Evolutionary conservation across 92 coral and sea anemone species (phyloP), one percentile per base, ranked within the genome.

Genomic region (Epizoanthus ramosus): DNA sequence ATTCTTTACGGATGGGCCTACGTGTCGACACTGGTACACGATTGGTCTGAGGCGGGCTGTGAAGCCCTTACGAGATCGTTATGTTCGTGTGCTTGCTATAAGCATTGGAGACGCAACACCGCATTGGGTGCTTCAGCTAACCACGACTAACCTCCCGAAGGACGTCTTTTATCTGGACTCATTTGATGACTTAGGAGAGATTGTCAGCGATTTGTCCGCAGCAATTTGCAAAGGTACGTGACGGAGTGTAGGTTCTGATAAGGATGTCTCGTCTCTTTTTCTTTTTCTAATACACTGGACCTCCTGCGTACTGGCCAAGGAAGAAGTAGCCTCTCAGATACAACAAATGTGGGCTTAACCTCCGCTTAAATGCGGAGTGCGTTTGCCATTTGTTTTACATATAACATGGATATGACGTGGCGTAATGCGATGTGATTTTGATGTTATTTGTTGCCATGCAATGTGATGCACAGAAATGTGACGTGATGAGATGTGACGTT

Each of bases 81-180:
- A 28, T 37, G 68, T 75, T 59, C 81, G 68, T 19, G 56, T 75
- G 45, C 41, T 75, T 75, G 81, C 81, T 31, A 47, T 75, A n/a
- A 67, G 18, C 8, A 67, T 75, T 53, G 52, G 81, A 59, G 35
- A 33, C 5, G 22, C 31, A 9, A 57, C 81, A 13, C 81, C 81
- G 19, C 17, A 37, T 0, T 13, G 31, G 52, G 18, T 57, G 63
- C 60, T 75, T 21, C 75, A 22, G 59, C 5, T 21, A 47, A 19
- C 17, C 6, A 66, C 71, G 0, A 50, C 59, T 45, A 19, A 25
- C 19, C 75, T 47, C 15, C 15, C 75, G 21, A 57, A 15, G 0
- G 75, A 71, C 24, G 52, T 71, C 5, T 71, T 71, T 8, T 57
- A 41, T 8, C 9, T 71, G 24, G 24, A 71, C 19, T 47, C 75